Evolutionary conservation across 2,797 vertebrate genomes (phyloP).

Genomic region (Xenops minutus): DNA sequence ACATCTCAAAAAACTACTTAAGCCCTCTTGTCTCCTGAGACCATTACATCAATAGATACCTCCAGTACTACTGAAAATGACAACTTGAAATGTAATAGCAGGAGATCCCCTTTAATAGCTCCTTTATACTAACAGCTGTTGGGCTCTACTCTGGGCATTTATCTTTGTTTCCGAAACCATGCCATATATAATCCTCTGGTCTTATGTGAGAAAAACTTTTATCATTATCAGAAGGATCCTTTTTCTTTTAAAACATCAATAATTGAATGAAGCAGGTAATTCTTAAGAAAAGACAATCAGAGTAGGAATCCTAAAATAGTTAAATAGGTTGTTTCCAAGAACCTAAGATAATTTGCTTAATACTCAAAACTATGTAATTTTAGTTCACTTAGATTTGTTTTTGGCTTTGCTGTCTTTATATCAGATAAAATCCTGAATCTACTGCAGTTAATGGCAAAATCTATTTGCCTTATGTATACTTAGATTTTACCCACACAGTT

Average conservation of each 20-base stretch:
- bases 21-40: conserved; percentile 48
- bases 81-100: conserved; percentile 54
- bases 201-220: not conserved
- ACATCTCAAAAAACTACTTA: conserved; percentile 58
- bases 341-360: not conserved
- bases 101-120: conserved; percentile 32
- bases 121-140: conserved; percentile 45
- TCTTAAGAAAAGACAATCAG: not conserved
- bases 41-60: conserved; percentile 56
- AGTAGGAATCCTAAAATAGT: not conserved
- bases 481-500: not conserved
- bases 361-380: not conserved
- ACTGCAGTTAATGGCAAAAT: not conserved
- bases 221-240: not conserved
- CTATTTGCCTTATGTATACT: not conserved
- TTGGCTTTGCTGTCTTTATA: not conserved
- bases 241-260: not conserved
- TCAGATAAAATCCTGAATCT: not conserved
- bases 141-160: not conserved
- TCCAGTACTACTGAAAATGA: conserved; percentile 31
- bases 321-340: not conserved
- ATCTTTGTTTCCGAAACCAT: not conserved
- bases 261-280: not conserved
- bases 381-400: not conserved
- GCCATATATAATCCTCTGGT: not conserved